A percentile compares a stretch with the other conserved stretches of the same genome.
These are phyloP conservation scores for Paratrypauchen microcephalus DNA, from an alignment of 2,797 vertebrate species.

Conservation along the genomic window DNA sequence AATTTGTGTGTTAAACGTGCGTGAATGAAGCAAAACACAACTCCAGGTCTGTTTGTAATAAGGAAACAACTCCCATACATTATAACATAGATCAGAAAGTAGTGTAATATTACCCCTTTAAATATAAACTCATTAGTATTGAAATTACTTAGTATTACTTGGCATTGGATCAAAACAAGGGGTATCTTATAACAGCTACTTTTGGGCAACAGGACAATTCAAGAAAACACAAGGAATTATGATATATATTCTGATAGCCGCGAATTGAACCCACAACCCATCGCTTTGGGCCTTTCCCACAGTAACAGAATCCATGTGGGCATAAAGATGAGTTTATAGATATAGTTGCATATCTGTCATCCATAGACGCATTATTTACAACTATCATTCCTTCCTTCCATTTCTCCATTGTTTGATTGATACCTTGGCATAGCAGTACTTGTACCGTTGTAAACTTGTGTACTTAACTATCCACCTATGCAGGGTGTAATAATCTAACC, in stretches of 20 bases:
- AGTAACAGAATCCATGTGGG: not conserved
- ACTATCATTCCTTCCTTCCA: conserved; percentile 1
- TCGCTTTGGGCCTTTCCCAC: no score
- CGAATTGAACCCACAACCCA: no score
- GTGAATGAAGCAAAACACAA: no score
- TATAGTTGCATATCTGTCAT: not conserved
- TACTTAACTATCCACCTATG: not conserved
- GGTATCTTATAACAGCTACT: no score
- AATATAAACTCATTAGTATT: no score
- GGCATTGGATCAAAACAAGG: no score
- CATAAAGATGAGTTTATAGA: not conserved
- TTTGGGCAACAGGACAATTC: not conserved
- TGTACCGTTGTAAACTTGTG: not conserved
- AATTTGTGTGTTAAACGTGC: no score
- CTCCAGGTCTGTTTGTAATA: no score
- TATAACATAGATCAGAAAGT: no score
- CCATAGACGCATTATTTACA: not conserved
- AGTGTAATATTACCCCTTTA: no score
- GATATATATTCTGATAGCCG: not conserved
- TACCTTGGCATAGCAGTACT: not conserved
- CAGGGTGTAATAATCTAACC: not conserved
- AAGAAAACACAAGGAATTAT: not conserved
- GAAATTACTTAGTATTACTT: no score
- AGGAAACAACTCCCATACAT: no score
- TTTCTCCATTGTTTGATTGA: conserved; percentile 3